Evolutionary conservation across 2,113 vertebrate species (phyloP), one percentile per base, ranked within the genome.

Genomic region (Pelecanus crispus): DNA sequence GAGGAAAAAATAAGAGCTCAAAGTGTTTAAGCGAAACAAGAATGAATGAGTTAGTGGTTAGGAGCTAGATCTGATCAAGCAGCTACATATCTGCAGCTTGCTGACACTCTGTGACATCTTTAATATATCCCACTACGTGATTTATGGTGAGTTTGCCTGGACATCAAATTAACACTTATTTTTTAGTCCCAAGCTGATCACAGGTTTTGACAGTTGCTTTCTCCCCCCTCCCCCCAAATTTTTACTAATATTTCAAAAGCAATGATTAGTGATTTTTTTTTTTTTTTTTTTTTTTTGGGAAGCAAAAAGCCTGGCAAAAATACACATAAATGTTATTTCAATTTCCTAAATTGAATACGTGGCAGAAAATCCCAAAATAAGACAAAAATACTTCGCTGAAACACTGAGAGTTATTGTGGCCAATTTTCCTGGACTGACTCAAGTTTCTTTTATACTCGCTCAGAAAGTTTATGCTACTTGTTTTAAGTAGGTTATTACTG

Each of bases 331-430:
- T 21, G 11, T 71, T 47, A 88, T 18, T 91, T 92, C 52, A 31
- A 87, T 84, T 95, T 88, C 56, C 63, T 55, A 87, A 63, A 81
- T 1, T 19, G 72, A 79, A 87, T 49, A 92, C 6, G 4, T 12
- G 13, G 67, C 83, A 94, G 20, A 28, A 84, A 84, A 65, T 52
- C 26, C 29, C 47, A 15, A 74, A 92, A 72, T 29, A 89, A 67
- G 26, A 65, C 55, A 88, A 55, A 94, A 96, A 91, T 50, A 88
- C 47, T 86, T 32, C 22, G 36, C 80, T 63, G 65, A 74, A 95
- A 81, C 29, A 79, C 68, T n/a, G 24, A 71, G 80, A 91, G 42
- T 67, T 79, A 81, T 22, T 87, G 89, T 21, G 22, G 83, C 77
- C 8, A 79, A 10, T 74, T 95, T 79, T 81, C 86, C 80, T 79